Evolutionary conservation across 2,113 vertebrate genomes (phyloP).

Genomic region (Saguinus midas): DNA sequence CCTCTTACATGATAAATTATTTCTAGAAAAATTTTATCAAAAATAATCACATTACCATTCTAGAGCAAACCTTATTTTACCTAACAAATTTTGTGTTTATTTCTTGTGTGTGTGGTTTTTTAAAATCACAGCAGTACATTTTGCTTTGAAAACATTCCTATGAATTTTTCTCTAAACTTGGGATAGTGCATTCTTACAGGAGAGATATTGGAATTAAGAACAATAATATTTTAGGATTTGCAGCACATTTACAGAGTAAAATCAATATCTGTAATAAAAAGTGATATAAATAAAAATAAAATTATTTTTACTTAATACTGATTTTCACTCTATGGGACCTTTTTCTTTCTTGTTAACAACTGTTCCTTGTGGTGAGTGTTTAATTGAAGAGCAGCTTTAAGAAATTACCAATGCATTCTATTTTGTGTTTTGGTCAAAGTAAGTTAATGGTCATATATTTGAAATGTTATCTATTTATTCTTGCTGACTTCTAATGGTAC

Average conservation of each 20-base stretch:
- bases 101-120: neutral
- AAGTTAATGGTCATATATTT: conserved; percentile 79
- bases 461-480: conserved; percentile 78
- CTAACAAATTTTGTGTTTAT: neutral
- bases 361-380: neutral
- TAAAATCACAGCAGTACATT: neutral
- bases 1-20: conserved; percentile 20
- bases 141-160: conserved; percentile 18
- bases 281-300: neutral
- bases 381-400: conserved; percentile 51
- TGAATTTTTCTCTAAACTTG: neutral
- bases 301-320: conserved; percentile 33
- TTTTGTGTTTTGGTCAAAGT: conserved; percentile 71
- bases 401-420: conserved; percentile 23
- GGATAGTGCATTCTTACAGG: neutral
- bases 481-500: conserved; percentile 74
- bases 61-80: conserved; percentile 15
- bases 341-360: conserved; percentile 38
- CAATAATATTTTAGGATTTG: conserved; percentile 23
- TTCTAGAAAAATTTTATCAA: neutral
- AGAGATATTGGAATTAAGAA: conserved; percentile 30
- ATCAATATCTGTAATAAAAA: conserved; percentile 38
- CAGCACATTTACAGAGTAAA: neutral
- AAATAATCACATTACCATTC: neutral
- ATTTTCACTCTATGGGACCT: neutral